phyloP scores from a whole-genome alignment of 2,888 invertebrate genomes.

The Meganola albula region DNA sequence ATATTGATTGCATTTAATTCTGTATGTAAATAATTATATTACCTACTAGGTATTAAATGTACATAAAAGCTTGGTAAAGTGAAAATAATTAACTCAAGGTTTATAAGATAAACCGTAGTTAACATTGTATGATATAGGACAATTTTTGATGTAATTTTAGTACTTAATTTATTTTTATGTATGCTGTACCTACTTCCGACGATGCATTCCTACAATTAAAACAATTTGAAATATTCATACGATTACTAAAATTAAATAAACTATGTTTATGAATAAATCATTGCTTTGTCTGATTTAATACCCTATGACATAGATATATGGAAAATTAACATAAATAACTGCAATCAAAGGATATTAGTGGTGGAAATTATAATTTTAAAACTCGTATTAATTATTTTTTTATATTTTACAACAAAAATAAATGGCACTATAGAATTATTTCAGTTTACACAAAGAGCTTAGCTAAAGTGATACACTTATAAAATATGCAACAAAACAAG shows the following conservation, averaged over 20 bases:
- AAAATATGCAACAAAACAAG: too few species aligned
- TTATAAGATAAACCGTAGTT: conserved; percentile 66
- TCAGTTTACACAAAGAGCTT: too few species aligned
- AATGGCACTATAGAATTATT: too few species aligned
- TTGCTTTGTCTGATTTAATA: conserved; percentile 22
- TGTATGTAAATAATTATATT: conserved; percentile 38
- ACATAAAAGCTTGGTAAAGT: conserved; percentile 52
- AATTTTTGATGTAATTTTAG: conserved; percentile 55
- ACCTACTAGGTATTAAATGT: conserved; percentile 36
- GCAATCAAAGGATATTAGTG: too few species aligned
- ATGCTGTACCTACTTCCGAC: conserved; percentile 55
- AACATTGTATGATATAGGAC: conserved; percentile 50
- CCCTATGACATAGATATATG: too few species aligned
- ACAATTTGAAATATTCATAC: conserved; percentile 60
- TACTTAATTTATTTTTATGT: conserved; percentile 71
- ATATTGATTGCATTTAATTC: conserved; percentile 47
- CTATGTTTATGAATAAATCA: conserved; percentile 57
- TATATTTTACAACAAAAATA: too few species aligned
- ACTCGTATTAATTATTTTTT: too few species aligned
- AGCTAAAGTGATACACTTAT: too few species aligned
- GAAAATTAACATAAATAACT: too few species aligned
- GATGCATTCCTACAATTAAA: conserved; percentile 70
- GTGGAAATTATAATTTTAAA: too few species aligned
- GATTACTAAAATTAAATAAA: conserved; percentile 44
- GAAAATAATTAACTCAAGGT: conserved; percentile 52